Percentiles rank a stretch among this genome's conserved stretches.
These are phyloP conservation scores for Atta colombica DNA, from an alignment of 1,140 invertebrate species.

Conservation along the genomic window DNA sequence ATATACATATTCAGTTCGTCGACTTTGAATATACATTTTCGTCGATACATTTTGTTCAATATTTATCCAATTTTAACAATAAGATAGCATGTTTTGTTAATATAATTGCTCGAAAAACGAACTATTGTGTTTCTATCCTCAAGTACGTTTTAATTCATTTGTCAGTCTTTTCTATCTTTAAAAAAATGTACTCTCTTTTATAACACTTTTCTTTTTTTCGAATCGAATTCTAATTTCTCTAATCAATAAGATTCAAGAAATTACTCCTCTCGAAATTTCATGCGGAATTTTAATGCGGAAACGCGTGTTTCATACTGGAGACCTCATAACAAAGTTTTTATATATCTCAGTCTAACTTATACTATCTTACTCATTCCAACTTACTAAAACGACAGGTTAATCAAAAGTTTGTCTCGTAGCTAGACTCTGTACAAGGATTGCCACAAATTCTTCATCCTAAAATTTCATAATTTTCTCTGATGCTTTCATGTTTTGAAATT, in stretches of 20 bases:
- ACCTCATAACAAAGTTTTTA: too few relatives aligned
- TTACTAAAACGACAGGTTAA: too few relatives aligned
- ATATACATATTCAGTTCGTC: conserved; percentile 14
- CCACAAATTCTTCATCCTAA: too few relatives aligned
- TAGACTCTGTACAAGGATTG: too few relatives aligned
- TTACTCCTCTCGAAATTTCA: not conserved
- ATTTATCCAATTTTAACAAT: not conserved
- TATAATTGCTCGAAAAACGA: not conserved
- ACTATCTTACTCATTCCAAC: too few relatives aligned
- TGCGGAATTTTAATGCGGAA: not conserved
- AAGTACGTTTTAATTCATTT: not conserved
- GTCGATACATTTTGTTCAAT: not conserved
- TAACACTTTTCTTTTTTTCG: not conserved
- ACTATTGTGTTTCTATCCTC: not conserved
- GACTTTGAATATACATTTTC: not conserved
- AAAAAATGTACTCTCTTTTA: not conserved
- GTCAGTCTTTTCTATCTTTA: not conserved
- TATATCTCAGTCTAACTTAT: too few relatives aligned
- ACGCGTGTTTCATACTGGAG: too few relatives aligned
- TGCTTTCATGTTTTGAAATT: too few relatives aligned
- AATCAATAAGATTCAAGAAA: not conserved
- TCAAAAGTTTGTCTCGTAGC: too few relatives aligned
- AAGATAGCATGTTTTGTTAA: not conserved
- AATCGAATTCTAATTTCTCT: not conserved
- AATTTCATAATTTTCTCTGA: too few relatives aligned